Evolutionary conservation across 2,797 vertebrate genomes (phyloP), one percentile per base, ranked within the genome.

Genomic region (Semotilus atromaculatus): DNA sequence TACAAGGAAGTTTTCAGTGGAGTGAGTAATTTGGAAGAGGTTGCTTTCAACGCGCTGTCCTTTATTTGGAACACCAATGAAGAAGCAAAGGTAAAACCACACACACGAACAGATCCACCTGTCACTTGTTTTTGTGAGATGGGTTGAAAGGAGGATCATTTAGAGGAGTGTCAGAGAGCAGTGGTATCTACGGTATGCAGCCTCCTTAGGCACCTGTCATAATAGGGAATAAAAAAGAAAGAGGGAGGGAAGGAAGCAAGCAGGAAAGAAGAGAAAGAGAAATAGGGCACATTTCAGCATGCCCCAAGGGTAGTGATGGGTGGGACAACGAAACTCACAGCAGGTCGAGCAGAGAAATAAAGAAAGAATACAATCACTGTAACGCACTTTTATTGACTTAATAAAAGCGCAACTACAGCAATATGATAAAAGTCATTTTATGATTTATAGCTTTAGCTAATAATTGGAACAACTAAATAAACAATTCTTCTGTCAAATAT

Each of bases 1-100:
- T 99, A 97, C 89, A 99, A 99, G 92, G 98, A 99, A 88, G 98
- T 98, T 83, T 98, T 96, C 94, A 98, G 95, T 75, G 97, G 97
- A 0, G 96, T 99, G 80, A 97, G 96, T 90, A 96, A 97, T 84
- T 94, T 99, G 0, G 97, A 99, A 78, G 98, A 99, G 90, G 93
- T 99, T 72, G 97, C 98, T 58, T 99, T 99, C 90, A 99, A 99
- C 0, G 98, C 98, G 0, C 92, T 99, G 74, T 99, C 98, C 87
- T 99, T 99, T 7, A 91, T 99, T 82, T 99, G 98, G 98, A 98
- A 98, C 86, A 91, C 97, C 74, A 96, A 91, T 0, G 97, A 99
- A 86, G 98, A 99, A 77, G 98, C 98, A 81, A 99, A 99, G 97
- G 98, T 99, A 96, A 64, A 72, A 36, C 40, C 83, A 79, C 70